These are phyloP conservation scores for Clusia tigrina DNA, from an alignment of 2,888 invertebrate genomes.

Conservation along the genomic window DNA sequence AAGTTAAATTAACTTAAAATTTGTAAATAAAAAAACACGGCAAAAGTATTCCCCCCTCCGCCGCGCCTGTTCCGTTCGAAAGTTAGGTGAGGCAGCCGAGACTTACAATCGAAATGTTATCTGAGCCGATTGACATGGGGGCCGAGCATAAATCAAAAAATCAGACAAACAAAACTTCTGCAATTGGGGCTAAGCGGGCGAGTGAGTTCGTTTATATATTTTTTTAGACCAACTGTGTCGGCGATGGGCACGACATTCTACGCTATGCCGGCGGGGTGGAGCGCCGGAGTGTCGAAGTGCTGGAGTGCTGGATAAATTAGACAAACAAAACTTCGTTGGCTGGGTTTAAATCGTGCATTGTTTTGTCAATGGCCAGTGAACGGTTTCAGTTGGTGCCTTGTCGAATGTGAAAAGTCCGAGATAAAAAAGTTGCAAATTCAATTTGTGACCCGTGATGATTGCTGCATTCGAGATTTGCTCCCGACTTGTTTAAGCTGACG, in stretches of 20 bases:
- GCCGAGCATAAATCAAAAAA: slow-evolving; percentile 22
- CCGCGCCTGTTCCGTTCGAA: slow-evolving; percentile 21
- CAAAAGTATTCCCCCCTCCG: slow-evolving; percentile 10
- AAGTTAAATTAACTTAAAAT: slow-evolving; percentile 11
- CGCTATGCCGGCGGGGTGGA: no score
- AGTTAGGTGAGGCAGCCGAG: slow-evolving; percentile 10
- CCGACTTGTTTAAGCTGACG: neutral
- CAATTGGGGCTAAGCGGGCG: slow-evolving; percentile 5
- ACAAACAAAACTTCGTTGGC: slow-evolving; percentile 13
- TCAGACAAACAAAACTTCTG: neutral
- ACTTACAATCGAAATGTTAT: slow-evolving; percentile 30
- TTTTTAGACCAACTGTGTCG: no score
- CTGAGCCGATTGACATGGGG: slow-evolving; percentile 26
- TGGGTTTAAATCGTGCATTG: slow-evolving; percentile 15
- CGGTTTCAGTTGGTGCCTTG: neutral
- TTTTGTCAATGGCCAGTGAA: slow-evolving; percentile 5
- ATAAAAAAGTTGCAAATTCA: slow-evolving; percentile 41
- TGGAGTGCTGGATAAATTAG: neutral
- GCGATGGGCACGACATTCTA: neutral
- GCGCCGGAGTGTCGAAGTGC: neutral
- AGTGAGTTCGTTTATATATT: neutral
- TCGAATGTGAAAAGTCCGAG: neutral
- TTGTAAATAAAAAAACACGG: slow-evolving; percentile 17
- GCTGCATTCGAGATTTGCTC: slow-evolving; percentile 21
- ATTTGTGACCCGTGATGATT: slow-evolving; percentile 41